These are phyloP conservation scores for Hoplostethus mediterraneus DNA, from an alignment of 2,797 vertebrate species.

Conservation along the genomic window DNA sequence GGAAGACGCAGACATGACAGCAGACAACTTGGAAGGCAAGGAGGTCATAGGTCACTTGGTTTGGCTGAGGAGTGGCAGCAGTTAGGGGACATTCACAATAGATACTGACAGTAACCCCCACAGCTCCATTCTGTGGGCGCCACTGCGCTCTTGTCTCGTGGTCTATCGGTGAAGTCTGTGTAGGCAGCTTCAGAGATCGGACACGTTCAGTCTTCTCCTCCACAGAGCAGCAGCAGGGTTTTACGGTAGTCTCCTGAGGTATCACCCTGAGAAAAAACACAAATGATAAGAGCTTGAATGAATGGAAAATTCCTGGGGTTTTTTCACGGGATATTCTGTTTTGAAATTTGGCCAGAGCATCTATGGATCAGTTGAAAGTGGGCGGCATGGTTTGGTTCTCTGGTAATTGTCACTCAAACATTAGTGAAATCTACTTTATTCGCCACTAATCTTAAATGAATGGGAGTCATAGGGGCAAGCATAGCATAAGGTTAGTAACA, in stretches of 20 bases:
- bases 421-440: constrained; percentile 12
- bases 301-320: constrained; percentile 18
- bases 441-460: constrained; percentile 7
- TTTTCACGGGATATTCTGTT: neutral
- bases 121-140: constrained; percentile 44
- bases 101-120: constrained; percentile 38
- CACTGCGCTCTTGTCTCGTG: constrained; percentile 27
- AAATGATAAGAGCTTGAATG: constrained; percentile 1
- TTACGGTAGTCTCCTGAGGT: constrained; percentile 96
- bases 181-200: constrained; percentile 21
- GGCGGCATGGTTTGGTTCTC: neutral
- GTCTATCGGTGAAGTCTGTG: constrained; percentile 41
- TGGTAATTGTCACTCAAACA: neutral
- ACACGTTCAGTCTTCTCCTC: constrained; percentile 83
- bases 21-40: constrained; percentile 39
- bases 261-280: constrained; percentile 86
- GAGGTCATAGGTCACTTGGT: constrained; percentile 71
- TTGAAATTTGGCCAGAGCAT: constrained; percentile 25
- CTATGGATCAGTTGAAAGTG: neutral
- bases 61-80: constrained; percentile 74
- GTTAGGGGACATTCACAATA: constrained; percentile 43
- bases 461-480: constrained; percentile 5
- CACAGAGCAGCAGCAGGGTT: constrained; percentile 91
- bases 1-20: constrained; percentile 28
- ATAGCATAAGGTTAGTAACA: constrained; percentile 22